phyloP scores from a whole-genome alignment of 2,113 vertebrate genomes.

The Nesogale talazaci region DNA sequence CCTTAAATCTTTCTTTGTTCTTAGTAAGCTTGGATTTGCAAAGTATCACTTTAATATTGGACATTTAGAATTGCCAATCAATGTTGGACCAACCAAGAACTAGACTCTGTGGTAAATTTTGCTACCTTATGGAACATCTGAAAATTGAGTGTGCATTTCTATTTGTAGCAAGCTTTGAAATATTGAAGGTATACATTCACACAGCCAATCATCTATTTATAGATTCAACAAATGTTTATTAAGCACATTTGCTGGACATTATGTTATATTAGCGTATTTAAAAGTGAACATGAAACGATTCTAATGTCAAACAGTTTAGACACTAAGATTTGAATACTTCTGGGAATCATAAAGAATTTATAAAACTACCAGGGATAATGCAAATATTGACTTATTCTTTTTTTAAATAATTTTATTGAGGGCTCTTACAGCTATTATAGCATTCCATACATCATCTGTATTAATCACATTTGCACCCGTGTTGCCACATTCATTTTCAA shows the following conservation, averaged over 20 bases:
- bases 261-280: not conserved
- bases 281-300: slow-evolving; percentile 17
- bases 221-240: not conserved
- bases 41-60: not conserved
- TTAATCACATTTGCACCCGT: no score
- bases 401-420: no score
- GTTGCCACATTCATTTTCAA: no score
- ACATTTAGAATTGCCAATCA: slow-evolving; percentile 30
- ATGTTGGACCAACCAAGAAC: not conserved
- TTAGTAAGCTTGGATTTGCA: slow-evolving; percentile 3
- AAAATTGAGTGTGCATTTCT: not conserved
- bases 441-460: no score
- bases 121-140: not conserved
- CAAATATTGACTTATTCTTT: not conserved
- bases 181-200: not conserved
- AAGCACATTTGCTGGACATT: slow-evolving; percentile 6
- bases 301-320: slow-evolving; percentile 4
- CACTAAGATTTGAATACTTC: not conserved
- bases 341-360: not conserved
- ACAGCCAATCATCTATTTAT: not conserved
- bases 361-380: not conserved
- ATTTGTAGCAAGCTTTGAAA: not conserved
- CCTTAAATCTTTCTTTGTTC: not conserved
- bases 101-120: slow-evolving; percentile 15
- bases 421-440: no score